phyloP scores from a whole-genome alignment of 2,888 invertebrate species.

The Cephonodes hylas region DNA sequence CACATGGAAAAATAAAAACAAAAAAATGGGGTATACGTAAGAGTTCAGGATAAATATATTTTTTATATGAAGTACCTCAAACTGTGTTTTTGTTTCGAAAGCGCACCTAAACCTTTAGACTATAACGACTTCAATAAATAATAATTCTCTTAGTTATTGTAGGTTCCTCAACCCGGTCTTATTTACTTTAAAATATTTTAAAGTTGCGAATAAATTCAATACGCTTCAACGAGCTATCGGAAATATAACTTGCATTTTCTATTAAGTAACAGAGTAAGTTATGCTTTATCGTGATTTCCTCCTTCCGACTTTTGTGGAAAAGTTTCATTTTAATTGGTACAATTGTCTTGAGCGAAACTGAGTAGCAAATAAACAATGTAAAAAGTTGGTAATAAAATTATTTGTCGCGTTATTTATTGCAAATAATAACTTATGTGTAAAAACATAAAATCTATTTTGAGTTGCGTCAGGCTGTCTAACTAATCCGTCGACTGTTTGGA shows the following conservation, averaged over 20 bases:
- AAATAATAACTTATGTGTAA: not conserved
- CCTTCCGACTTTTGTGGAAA: not conserved
- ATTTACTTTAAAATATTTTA: not conserved
- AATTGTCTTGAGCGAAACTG: not conserved
- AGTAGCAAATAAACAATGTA: conserved; percentile 7
- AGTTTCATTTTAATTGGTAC: conserved; percentile 10
- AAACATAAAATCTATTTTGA: not conserved
- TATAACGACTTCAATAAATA: too few species aligned
- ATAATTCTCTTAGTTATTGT: too few species aligned
- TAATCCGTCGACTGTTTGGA: conserved; percentile 14
- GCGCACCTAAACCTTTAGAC: too few species aligned
- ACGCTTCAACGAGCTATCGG: not conserved
- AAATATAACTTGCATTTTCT: not conserved
- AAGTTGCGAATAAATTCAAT: not conserved
- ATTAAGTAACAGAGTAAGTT: not conserved
- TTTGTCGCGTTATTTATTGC: not conserved
- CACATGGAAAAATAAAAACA: too few species aligned
- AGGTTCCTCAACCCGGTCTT: too few species aligned
- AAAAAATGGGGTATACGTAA: too few species aligned
- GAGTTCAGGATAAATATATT: too few species aligned
- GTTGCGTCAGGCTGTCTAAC: not conserved
- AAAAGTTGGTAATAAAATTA: conserved; percentile 2
- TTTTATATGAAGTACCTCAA: too few species aligned
- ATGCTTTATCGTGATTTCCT: not conserved
- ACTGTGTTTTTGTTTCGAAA: too few species aligned